Percentiles rank a stretch among this genome's conserved stretches.
Evolutionary conservation across 2,113 vertebrate genomes (phyloP).

Genomic region (Mastomys coucha): DNA sequence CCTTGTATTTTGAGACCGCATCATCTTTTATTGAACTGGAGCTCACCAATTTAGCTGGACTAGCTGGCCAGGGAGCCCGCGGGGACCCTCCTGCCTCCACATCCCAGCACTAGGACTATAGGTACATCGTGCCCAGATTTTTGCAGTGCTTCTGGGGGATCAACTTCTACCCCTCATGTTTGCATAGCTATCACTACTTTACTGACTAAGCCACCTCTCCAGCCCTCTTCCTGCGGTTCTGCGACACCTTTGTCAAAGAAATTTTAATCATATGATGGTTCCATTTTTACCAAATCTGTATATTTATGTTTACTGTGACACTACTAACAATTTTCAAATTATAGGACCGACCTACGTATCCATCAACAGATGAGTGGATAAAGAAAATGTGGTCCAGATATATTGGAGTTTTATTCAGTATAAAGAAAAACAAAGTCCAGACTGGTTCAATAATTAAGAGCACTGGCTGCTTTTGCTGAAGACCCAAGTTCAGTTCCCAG

Average conservation of each 20-base stretch:
- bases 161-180: too few species aligned
- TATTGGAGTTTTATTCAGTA: neutral
- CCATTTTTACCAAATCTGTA: neutral
- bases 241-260: neutral
- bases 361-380: neutral
- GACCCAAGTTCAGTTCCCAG: neutral
- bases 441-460: too few species aligned
- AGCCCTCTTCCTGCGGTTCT: neutral
- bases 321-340: neutral
- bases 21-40: neutral
- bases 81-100: neutral
- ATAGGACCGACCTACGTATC: neutral
- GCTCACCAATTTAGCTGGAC: neutral
- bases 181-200: neutral
- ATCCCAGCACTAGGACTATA: neutral
- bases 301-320: neutral
- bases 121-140: neutral
- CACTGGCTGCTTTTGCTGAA: neutral
- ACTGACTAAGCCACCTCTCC: neutral
- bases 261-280: neutral
- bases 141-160: neutral
- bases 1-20: neutral
- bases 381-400: neutral
- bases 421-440: too few species aligned
- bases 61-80: neutral